Conservation (phyloP, 1,140 invertebrate species). For the Megalopta genalis region DNA sequence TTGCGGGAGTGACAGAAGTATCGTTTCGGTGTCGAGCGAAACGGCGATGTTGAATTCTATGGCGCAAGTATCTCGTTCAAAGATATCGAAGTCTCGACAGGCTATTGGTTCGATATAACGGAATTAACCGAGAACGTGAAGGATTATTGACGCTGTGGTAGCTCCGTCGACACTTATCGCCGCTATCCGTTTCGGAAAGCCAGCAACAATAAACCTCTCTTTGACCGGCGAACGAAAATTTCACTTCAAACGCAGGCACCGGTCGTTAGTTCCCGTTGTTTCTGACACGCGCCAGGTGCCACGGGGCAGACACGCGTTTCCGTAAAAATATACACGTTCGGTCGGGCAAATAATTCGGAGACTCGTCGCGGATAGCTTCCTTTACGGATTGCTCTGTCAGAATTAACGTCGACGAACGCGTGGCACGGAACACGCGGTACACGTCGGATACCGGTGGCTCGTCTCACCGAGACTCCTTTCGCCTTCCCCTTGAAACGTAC, state of each 20-base stretch:
- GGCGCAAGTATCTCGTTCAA: too few species aligned
- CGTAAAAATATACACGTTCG: constrained; percentile 42
- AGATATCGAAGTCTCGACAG: too few species aligned
- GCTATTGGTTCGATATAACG: too few species aligned
- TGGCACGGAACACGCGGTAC: constrained; percentile 19
- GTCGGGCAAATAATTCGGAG: constrained; percentile 37
- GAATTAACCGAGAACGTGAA: not conserved
- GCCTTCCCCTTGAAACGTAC: constrained; percentile 42
- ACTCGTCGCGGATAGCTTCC: constrained; percentile 16
- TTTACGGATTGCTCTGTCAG: constrained; percentile 46
- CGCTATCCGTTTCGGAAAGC: not conserved
- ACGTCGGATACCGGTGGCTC: constrained; percentile 30
- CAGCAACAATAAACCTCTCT: not conserved
- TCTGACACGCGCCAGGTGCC: constrained; percentile 33
- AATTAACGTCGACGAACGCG: constrained; percentile 34
- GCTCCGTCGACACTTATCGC: not conserved
- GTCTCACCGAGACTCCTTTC: constrained; percentile 13
- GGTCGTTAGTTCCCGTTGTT: constrained; percentile 10
- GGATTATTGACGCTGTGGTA: not conserved
- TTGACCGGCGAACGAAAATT: constrained; percentile 8
- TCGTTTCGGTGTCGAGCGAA: too few species aligned
- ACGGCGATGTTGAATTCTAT: too few species aligned
- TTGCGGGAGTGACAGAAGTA: too few species aligned
- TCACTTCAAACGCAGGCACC: not conserved
- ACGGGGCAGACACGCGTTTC: constrained; percentile 3